Evolutionary conservation across 30 jellyfish, hydroid and myxozoan genomes (phyloP).

Genomic region (Turritopsis rubra): DNA sequence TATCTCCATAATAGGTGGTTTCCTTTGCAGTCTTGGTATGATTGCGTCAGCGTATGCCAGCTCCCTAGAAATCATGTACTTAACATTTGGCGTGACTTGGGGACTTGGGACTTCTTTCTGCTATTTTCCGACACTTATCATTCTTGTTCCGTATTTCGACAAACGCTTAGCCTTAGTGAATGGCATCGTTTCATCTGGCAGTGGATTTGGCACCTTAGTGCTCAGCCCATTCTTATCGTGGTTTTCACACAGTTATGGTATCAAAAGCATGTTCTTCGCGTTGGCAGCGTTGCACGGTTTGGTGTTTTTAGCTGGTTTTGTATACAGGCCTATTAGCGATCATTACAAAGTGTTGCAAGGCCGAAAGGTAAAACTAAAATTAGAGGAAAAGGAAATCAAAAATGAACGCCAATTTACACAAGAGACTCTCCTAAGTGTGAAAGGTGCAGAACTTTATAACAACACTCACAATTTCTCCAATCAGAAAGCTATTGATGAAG

Average conservation of each 20-base stretch:
- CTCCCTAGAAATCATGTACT: constrained; percentile 61
- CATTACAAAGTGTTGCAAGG: constrained; percentile 50
- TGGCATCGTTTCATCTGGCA: constrained; percentile 95
- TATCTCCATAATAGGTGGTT: constrained; percentile 77
- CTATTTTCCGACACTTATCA: constrained; percentile 87
- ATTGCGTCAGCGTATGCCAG: constrained; percentile 83
- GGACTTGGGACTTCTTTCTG: constrained; percentile 98
- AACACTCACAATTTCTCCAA: not conserved
- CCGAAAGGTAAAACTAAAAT: not conserved
- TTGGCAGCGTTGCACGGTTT: constrained; percentile 64
- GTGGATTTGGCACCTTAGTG: constrained; percentile 93
- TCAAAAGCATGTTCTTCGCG: constrained; percentile 45
- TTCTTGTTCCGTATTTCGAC: constrained; percentile 85
- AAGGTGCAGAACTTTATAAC: constrained; percentile 3
- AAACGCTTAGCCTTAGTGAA: constrained; percentile 92
- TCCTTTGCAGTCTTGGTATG: constrained; percentile 82
- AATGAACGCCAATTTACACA: constrained; percentile 4
- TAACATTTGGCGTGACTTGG: constrained; percentile 96
- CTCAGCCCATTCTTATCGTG: constrained; percentile 82
- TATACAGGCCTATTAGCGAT: constrained; percentile 69
- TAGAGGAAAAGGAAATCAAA: not conserved
- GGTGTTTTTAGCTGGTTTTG: constrained; percentile 56
- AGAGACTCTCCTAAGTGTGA: constrained; percentile 4
- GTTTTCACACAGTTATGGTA: constrained; percentile 49
- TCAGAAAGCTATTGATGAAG: not conserved